phyloP scores from a whole-genome alignment of 1,140 invertebrate species.

The Heliconius nattereri region DNA sequence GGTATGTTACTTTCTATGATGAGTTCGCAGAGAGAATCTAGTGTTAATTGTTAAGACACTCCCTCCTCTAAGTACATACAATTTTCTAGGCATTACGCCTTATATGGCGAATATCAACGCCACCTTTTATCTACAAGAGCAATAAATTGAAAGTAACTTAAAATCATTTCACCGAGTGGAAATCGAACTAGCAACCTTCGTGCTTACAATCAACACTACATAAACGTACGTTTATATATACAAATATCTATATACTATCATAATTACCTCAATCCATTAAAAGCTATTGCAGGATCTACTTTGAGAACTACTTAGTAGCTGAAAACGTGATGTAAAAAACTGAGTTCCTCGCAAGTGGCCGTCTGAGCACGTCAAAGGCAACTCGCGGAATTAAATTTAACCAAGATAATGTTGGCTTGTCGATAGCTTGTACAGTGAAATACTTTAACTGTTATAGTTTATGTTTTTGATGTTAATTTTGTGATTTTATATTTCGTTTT shows the following conservation, averaged over 20 bases:
- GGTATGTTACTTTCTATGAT: no score
- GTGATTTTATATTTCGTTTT: not conserved
- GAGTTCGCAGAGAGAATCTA: no score
- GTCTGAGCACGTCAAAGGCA: conserved; percentile 63
- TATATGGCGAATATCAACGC: no score
- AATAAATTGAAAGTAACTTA: no score
- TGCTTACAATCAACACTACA: no score
- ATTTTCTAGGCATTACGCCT: no score
- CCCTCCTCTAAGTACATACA: no score
- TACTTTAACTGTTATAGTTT: conserved; percentile 13
- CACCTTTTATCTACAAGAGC: no score
- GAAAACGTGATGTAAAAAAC: conserved; percentile 39
- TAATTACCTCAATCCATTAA: conserved; percentile 27
- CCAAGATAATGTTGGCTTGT: conserved; percentile 36
- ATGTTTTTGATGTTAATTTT: conserved; percentile 6
- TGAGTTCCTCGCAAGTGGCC: conserved; percentile 61
- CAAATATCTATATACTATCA: conserved; percentile 12
- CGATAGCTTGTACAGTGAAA: conserved; percentile 32
- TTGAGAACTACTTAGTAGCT: conserved; percentile 17
- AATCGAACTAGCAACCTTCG: not conserved
- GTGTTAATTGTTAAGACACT: no score
- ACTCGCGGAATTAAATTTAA: conserved; percentile 36
- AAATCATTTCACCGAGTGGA: not conserved
- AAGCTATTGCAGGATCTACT: conserved; percentile 16
- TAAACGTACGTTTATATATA: not conserved